A percentile compares a stretch with the other conserved stretches of the same genome.
phyloP scores from a whole-genome alignment of 2,113 vertebrate genomes.

The Pterophyllum scalare region DNA sequence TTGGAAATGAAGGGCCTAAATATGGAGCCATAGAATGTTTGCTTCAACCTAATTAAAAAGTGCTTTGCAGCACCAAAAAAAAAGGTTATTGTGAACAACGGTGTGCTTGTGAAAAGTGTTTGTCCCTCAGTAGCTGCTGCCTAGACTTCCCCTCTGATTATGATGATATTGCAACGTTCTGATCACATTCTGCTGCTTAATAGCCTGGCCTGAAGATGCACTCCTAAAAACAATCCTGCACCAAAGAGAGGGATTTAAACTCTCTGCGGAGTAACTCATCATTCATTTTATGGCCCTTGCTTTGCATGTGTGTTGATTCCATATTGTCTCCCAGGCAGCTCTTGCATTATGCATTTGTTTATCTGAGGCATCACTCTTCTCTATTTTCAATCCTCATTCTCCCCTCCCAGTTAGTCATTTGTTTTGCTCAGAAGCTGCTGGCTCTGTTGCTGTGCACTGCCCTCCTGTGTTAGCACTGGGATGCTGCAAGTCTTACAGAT shows the following conservation, averaged over 20 bases:
- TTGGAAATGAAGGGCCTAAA: slow-evolving; percentile 59
- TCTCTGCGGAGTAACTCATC: slow-evolving; percentile 51
- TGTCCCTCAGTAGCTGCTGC: slow-evolving; percentile 29
- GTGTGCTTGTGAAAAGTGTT: slow-evolving; percentile 44
- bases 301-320: slow-evolving; percentile 56
- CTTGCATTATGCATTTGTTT: slow-evolving; percentile 76
- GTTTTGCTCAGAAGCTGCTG: slow-evolving; percentile 41
- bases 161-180: slow-evolving; percentile 40
- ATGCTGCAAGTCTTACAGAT: slow-evolving; percentile 38
- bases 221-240: slow-evolving; percentile 47
- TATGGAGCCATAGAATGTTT: slow-evolving; percentile 63
- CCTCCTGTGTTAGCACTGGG: slow-evolving; percentile 60
- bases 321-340: slow-evolving; percentile 64
- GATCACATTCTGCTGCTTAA: slow-evolving; percentile 55
- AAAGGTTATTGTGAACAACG: slow-evolving; percentile 66
- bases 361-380: slow-evolving; percentile 59
- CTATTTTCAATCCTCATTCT: slow-evolving; percentile 44
- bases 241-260: slow-evolving; percentile 45
- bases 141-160: slow-evolving; percentile 47
- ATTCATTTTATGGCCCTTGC: slow-evolving; percentile 57
- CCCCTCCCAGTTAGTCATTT: slow-evolving; percentile 53
- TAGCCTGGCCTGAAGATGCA: slow-evolving; percentile 29
- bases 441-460: slow-evolving; percentile 59
- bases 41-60: slow-evolving; percentile 73
- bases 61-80: slow-evolving; percentile 44